These are phyloP conservation scores for Steatornis caripensis DNA, from an alignment of 2,113 vertebrate species.

Conservation along the genomic window DNA sequence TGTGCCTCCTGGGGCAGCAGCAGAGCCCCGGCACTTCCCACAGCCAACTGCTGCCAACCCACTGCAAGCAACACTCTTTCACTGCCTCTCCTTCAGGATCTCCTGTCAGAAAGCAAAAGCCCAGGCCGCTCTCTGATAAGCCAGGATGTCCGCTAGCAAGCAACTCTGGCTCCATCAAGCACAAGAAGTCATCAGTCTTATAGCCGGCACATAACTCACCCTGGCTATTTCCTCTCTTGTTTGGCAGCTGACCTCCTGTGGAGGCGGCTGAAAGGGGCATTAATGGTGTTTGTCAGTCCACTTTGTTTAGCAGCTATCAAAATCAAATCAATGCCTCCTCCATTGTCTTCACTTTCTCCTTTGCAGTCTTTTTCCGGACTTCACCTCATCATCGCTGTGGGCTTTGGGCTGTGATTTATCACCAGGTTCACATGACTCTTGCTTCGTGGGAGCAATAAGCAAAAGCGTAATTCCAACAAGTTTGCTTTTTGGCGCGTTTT, in stretches of 20 bases:
- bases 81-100: conserved; percentile 3
- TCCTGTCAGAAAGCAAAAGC: not conserved
- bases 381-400: not conserved
- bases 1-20: not conserved
- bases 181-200: conserved; percentile 51
- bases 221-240: not conserved
- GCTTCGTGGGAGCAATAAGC: conserved; percentile 21
- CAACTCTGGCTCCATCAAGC: conserved; percentile 9
- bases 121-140: not conserved
- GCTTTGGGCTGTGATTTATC: conserved; percentile 39
- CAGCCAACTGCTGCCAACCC: not conserved
- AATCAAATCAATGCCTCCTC: conserved; percentile 64
- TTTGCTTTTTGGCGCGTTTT: not conserved
- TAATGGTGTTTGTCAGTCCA: conserved; percentile 49
- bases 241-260: conserved; percentile 61
- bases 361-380: not conserved
- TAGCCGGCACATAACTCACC: conserved; percentile 27
- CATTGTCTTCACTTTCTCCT: conserved; percentile 14
- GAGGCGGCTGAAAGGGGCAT: conserved; percentile 48
- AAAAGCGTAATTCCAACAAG: conserved; percentile 44
- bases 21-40: conserved; percentile 16
- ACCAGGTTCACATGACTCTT: not conserved
- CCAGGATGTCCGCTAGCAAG: conserved; percentile 1
- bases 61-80: not conserved
- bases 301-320: conserved; percentile 65